These are phyloP conservation scores for Leptopilina syphax DNA, from an alignment of 2,888 invertebrate genomes.

Conservation along the genomic window DNA sequence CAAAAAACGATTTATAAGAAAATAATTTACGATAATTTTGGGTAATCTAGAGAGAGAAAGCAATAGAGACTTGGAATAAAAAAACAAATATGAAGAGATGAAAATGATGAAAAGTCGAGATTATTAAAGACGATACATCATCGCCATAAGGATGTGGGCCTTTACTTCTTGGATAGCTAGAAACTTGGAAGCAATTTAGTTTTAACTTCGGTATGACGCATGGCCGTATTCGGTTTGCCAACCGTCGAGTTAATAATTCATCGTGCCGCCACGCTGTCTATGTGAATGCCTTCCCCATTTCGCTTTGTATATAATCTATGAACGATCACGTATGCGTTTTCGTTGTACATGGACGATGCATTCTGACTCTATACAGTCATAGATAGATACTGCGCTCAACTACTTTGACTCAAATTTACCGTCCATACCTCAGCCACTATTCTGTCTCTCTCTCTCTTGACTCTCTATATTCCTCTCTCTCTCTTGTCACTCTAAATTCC, in stretches of 20 bases:
- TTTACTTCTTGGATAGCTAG: conserved; percentile 3
- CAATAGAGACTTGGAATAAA: no score
- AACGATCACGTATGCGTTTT: conserved; percentile 16
- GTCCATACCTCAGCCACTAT: conserved; percentile 2
- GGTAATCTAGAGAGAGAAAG: no score
- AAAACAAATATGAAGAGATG: not conserved
- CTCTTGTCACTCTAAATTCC: no score
- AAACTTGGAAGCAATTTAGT: conserved; percentile 33
- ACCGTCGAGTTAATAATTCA: conserved; percentile 35
- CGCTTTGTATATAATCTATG: conserved; percentile 33
- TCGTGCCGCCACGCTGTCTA: not conserved
- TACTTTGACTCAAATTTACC: conserved; percentile 31
- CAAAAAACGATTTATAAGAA: no score
- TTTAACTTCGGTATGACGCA: conserved; percentile 29
- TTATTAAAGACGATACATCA: conserved; percentile 24
- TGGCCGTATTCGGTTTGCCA: conserved; percentile 24
- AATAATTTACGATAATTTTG: no score
- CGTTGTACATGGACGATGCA: not conserved
- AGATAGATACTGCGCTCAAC: conserved; percentile 16
- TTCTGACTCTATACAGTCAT: not conserved
- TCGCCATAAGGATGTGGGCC: not conserved
- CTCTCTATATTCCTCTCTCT: no score
- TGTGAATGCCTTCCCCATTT: conserved; percentile 19
- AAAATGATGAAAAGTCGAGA: not conserved
- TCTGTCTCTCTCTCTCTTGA: not conserved